These are phyloP conservation scores for Oreochromis tanganicae DNA, from an alignment of 2,113 vertebrate species.

Conservation along the genomic window DNA sequence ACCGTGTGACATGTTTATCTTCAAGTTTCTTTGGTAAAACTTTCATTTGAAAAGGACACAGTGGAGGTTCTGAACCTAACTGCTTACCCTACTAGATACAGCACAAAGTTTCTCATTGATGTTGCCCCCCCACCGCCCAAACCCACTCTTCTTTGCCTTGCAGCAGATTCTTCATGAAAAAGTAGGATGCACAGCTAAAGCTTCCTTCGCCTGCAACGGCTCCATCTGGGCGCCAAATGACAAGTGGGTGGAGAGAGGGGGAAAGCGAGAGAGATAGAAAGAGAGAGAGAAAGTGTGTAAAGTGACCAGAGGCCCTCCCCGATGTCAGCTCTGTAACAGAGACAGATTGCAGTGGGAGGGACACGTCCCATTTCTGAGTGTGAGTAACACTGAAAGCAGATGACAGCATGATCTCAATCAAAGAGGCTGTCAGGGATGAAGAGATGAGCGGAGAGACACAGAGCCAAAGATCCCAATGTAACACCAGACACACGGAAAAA, in stretches of 20 bases:
- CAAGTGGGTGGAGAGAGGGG: constrained; percentile 23
- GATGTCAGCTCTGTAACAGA: constrained; percentile 29
- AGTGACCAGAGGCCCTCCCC: constrained; percentile 33
- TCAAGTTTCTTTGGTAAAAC: not conserved
- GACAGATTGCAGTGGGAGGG: constrained; percentile 71
- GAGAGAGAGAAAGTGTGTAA: not conserved
- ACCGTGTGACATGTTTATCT: not conserved
- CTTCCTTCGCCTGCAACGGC: constrained; percentile 15
- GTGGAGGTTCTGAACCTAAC: not conserved
- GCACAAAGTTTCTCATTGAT: not conserved
- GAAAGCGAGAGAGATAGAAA: not conserved
- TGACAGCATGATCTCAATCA: constrained; percentile 48
- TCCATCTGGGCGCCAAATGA: constrained; percentile 57
- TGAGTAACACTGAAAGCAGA: constrained; percentile 58
- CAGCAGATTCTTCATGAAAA: constrained; percentile 15
- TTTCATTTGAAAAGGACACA: not conserved
- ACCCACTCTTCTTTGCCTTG: not conserved
- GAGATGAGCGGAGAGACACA: not conserved
- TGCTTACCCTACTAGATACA: not conserved
- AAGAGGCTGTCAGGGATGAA: constrained; percentile 11
- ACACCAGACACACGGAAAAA: not conserved
- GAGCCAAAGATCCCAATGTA: not conserved
- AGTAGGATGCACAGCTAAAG: constrained; percentile 21
- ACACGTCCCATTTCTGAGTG: constrained; percentile 51
- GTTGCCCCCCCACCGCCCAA: not conserved